These are phyloP conservation scores for Drosophila vallismaia DNA, from an alignment of 2,888 invertebrate species.

Conservation along the genomic window DNA sequence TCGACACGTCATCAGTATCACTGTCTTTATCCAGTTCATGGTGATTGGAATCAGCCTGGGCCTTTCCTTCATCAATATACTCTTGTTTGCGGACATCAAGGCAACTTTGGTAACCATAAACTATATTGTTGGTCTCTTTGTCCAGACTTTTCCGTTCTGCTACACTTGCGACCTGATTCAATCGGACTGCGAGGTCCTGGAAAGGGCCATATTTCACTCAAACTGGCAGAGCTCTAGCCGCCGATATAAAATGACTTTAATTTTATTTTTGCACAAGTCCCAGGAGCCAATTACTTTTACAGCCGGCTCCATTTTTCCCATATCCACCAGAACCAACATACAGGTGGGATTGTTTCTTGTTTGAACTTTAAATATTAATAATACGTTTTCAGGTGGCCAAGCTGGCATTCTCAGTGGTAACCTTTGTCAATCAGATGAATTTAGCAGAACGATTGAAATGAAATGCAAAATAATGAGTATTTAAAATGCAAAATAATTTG, in stretches of 20 bases:
- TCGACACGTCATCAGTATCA: slow-evolving; percentile 14
- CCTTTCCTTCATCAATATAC: slow-evolving; percentile 27
- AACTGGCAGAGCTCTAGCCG: slow-evolving; percentile 23
- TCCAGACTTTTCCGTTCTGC: slow-evolving; percentile 42
- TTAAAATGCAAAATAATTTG: not conserved
- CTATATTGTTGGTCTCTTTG: slow-evolving; percentile 8
- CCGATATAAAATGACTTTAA: slow-evolving; percentile 11
- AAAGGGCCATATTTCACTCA: slow-evolving; percentile 33
- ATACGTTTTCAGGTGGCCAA: slow-evolving; percentile 57
- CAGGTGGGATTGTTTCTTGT: slow-evolving; percentile 3
- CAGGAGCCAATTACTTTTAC: slow-evolving; percentile 25
- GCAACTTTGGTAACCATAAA: not conserved
- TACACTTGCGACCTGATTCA: slow-evolving; percentile 24
- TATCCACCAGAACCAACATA: slow-evolving; percentile 25
- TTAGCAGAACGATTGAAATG: slow-evolving; percentile 47
- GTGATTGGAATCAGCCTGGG: slow-evolving; percentile 30
- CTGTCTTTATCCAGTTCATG: slow-evolving; percentile 40
- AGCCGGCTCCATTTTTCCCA: slow-evolving; percentile 33
- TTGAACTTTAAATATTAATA: slow-evolving; percentile 19
- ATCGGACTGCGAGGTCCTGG: slow-evolving; percentile 20
- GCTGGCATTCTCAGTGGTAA: slow-evolving; percentile 60
- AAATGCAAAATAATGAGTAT: not conserved
- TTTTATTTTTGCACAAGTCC: slow-evolving; percentile 18
- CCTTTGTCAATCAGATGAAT: slow-evolving; percentile 57
- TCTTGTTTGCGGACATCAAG: slow-evolving; percentile 25